Percentiles rank a stretch among this genome's conserved stretches.
phyloP scores from a whole-genome alignment of 2,113 vertebrate species.

The Anoura caudifer region DNA sequence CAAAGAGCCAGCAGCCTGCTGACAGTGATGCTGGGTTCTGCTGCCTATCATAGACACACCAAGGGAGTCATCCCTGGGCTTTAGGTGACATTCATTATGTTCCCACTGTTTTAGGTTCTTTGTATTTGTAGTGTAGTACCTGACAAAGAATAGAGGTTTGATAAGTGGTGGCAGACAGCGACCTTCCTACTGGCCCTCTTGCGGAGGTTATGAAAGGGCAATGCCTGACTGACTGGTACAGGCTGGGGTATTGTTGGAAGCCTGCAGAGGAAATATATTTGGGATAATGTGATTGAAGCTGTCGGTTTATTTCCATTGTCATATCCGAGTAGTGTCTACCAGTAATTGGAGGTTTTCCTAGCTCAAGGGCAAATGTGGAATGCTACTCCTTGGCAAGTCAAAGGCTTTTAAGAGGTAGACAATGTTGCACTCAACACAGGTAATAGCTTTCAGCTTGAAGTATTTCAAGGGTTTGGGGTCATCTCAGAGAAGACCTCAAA shows the following conservation, averaged over 20 bases:
- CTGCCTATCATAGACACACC: neutral
- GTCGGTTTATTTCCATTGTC: neutral
- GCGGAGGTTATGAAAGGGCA: neutral
- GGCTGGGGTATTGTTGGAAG: neutral
- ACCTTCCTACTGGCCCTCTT: neutral
- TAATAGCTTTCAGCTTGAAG: conserved; percentile 53
- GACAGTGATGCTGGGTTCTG: neutral
- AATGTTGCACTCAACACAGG: neutral
- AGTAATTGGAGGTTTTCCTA: neutral
- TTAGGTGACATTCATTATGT: neutral
- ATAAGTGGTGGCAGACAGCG: neutral
- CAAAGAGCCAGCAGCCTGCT: neutral
- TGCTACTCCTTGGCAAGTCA: neutral
- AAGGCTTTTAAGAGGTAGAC: neutral
- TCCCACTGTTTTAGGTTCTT: neutral
- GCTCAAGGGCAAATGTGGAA: neutral
- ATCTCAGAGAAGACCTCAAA: neutral
- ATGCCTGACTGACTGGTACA: neutral
- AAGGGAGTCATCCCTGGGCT: neutral
- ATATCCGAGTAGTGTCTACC: neutral
- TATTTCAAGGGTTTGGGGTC: conserved; percentile 51
- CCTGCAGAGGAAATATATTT: neutral
- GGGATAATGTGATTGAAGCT: neutral
- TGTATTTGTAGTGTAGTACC: neutral
- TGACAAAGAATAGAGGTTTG: neutral